These are phyloP conservation scores for Lophotriccus pileatus DNA, from an alignment of 2,797 vertebrate species.

Conservation along the genomic window DNA sequence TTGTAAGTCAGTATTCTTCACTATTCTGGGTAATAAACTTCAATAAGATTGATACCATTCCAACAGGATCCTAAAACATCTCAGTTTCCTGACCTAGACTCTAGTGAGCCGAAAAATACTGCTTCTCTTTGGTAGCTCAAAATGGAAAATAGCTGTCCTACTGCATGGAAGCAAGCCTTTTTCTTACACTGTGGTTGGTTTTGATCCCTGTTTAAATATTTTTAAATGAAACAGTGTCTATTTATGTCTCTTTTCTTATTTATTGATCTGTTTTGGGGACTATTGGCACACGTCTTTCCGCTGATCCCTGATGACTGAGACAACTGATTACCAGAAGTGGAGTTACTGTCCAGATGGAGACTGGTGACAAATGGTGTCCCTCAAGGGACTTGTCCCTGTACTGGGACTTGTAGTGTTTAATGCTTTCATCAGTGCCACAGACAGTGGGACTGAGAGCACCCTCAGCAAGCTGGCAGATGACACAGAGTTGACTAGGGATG, in stretches of 20 bases:
- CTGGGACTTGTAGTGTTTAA: background rate
- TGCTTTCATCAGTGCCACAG: background rate
- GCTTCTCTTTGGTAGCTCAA: background rate
- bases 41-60: background rate
- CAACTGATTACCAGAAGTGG: background rate
- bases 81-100: background rate
- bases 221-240: background rate
- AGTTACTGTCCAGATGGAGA: background rate
- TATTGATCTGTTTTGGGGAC: background rate
- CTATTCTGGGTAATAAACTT: background rate
- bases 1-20: background rate
- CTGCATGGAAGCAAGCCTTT: background rate
- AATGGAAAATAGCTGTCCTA: background rate
- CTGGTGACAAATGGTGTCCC: background rate
- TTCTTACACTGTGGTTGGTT: background rate
- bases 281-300: background rate
- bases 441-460: background rate
- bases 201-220: background rate
- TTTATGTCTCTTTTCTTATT: background rate
- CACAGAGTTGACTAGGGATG: background rate
- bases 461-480: background rate
- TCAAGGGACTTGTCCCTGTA: accelerated
- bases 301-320: background rate
- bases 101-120: background rate
- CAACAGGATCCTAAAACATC: background rate